Conservation (phyloP, 2,797 vertebrate genomes). For the Schizopygopsis malacanthus region DNA sequence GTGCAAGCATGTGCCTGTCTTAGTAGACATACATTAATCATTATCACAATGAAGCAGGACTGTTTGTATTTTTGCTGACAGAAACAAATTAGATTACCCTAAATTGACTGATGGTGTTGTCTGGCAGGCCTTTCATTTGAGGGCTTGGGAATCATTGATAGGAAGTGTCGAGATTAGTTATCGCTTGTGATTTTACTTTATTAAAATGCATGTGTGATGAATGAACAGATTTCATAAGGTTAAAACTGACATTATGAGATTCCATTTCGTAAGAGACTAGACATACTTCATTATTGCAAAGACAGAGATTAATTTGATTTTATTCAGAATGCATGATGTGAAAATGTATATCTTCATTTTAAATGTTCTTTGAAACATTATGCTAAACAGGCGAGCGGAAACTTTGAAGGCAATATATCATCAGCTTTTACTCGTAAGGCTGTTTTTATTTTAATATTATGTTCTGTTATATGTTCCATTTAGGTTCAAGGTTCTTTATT, state of each 20-base stretch:
- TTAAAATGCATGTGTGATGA: slow-evolving; percentile 39
- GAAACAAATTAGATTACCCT: slow-evolving; percentile 50
- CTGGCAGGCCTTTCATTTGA: slow-evolving; percentile 38
- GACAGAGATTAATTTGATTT: slow-evolving; percentile 23
- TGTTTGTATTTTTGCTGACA: slow-evolving; percentile 47
- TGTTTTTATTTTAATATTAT: background rate
- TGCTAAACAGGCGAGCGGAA: background rate
- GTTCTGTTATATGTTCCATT: background rate
- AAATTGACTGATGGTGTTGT: slow-evolving; percentile 51
- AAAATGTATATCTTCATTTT: background rate
- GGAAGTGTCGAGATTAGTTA: slow-evolving; percentile 48
- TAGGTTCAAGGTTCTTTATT: too few species aligned
- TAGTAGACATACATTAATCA: slow-evolving; percentile 41
- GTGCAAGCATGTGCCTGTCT: background rate
- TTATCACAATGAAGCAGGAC: slow-evolving; percentile 33
- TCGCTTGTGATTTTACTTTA: slow-evolving; percentile 34
- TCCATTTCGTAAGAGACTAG: slow-evolving; percentile 23
- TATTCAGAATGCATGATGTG: background rate
- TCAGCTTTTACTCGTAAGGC: background rate
- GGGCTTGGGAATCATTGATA: slow-evolving; percentile 27
- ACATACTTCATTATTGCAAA: slow-evolving; percentile 27
- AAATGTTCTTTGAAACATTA: background rate
- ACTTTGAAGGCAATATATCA: background rate
- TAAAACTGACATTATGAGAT: slow-evolving; percentile 45
- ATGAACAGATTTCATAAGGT: slow-evolving; percentile 45